Conservation (phyloP, 2,113 vertebrate genomes). For the Albula glossodonta region DNA sequence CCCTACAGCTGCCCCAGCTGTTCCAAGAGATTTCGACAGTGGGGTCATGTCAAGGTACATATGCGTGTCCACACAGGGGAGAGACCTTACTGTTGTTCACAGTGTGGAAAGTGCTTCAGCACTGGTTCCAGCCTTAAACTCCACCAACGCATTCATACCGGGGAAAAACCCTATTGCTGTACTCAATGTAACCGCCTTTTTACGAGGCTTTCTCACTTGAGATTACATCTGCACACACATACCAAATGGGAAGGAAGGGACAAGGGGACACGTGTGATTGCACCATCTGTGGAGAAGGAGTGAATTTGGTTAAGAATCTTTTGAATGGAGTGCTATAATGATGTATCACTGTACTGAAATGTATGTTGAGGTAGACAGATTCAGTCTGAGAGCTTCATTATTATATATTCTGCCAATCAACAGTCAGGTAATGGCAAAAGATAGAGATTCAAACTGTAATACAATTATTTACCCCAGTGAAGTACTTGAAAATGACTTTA, state of each 20-base stretch:
- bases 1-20: constrained; percentile 5
- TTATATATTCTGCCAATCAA: not conserved
- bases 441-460: too few relatives aligned
- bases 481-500: too few relatives aligned
- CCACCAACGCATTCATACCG: not conserved
- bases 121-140: not conserved
- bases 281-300: not conserved
- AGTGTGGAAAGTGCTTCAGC: constrained; percentile 24
- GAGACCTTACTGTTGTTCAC: constrained; percentile 21
- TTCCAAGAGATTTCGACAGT: constrained; percentile 1
- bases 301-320: not conserved
- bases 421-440: not conserved
- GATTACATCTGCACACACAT: not conserved
- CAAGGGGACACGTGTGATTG: not conserved
- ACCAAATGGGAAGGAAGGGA: constrained; percentile 1
- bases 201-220: not conserved
- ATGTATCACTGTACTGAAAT: not conserved
- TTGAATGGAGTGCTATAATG: not conserved
- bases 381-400: not conserved
- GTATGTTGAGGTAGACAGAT: not conserved
- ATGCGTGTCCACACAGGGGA: constrained; percentile 25
- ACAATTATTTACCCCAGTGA: too few relatives aligned
- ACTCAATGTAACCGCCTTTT: not conserved
- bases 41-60: constrained; percentile 13
- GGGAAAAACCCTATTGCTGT: not conserved